Percentiles rank a stretch among this genome's conserved stretches.
phyloP scores from a whole-genome alignment of 1,140 invertebrate species.

The Calephelis nemesis region DNA sequence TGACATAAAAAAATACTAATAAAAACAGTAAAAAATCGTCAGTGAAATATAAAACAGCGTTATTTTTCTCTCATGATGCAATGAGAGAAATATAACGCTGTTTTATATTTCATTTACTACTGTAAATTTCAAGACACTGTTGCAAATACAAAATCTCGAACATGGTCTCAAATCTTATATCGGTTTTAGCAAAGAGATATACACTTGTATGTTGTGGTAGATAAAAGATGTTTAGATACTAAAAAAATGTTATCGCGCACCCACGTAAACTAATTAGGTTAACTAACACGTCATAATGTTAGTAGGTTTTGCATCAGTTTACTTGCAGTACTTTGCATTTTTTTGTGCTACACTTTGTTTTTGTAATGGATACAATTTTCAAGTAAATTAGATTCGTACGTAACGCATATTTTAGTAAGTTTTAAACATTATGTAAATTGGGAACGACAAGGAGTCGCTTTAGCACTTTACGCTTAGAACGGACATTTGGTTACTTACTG shows the following conservation, averaged over 20 bases:
- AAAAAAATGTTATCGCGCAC: background rate
- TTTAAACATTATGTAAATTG: background rate
- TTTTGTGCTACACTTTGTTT: background rate
- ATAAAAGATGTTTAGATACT: background rate
- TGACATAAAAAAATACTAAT: no score
- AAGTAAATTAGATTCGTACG: slow-evolving; percentile 26
- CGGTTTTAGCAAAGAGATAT: background rate
- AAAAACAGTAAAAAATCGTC: no score
- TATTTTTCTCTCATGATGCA: no score
- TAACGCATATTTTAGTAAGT: slow-evolving; percentile 43
- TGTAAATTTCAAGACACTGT: no score
- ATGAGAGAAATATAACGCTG: no score
- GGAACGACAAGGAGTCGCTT: no score
- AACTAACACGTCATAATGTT: slow-evolving; percentile 48
- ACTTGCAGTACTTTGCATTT: slow-evolving; percentile 21
- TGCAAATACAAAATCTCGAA: no score
- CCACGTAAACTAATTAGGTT: slow-evolving; percentile 55
- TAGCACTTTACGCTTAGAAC: no score
- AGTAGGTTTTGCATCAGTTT: slow-evolving; percentile 34
- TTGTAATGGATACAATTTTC: background rate
- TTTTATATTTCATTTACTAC: no score
- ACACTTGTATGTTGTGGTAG: background rate
- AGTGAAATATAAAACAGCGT: no score
- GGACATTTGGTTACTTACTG: no score
- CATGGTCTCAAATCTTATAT: background rate